Evolutionary conservation across 2,113 vertebrate species (phyloP).

Genomic region (Balaenoptera acutorostrata): DNA sequence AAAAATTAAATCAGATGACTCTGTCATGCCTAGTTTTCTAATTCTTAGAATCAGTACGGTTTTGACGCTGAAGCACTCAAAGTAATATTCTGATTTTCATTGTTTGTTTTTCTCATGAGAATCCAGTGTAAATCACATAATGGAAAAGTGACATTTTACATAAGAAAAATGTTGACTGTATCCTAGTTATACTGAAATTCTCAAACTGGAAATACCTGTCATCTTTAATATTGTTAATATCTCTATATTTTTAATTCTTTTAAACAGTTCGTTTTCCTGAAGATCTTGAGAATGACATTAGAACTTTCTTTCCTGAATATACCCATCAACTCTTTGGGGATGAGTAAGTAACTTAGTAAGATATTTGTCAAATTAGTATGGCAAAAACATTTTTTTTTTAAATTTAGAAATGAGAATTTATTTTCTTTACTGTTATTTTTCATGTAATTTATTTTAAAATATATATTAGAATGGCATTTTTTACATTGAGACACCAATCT

Average conservation of each 20-base stretch:
- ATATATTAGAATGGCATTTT: conserved; percentile 1
- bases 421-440: conserved; percentile 16
- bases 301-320: conserved; percentile 95
- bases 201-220: conserved; percentile 39
- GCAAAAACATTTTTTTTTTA: not conserved
- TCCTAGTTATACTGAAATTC: conserved; percentile 26
- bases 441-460: conserved; percentile 23
- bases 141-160: conserved; percentile 1
- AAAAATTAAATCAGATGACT: not conserved
- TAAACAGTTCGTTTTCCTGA: conserved; percentile 93
- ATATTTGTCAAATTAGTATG: conserved; percentile 37
- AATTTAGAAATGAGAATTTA: conserved; percentile 2
- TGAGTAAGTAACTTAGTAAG: conserved; percentile 88
- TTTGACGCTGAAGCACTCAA: not conserved
- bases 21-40: not conserved
- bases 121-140: conserved; percentile 23
- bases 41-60: conserved; percentile 38
- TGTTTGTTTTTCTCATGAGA: conserved; percentile 31
- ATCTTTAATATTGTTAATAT: not conserved
- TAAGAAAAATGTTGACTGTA: conserved; percentile 29
- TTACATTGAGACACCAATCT: not conserved
- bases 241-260: conserved; percentile 15
- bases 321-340: conserved; percentile 97
- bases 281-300: conserved; percentile 95
- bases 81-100: conserved; percentile 32